Percentiles rank a stretch among this genome's conserved stretches.
phyloP scores from a whole-genome alignment of 2,797 vertebrate genomes.

The Gambusia yucatana region DNA sequence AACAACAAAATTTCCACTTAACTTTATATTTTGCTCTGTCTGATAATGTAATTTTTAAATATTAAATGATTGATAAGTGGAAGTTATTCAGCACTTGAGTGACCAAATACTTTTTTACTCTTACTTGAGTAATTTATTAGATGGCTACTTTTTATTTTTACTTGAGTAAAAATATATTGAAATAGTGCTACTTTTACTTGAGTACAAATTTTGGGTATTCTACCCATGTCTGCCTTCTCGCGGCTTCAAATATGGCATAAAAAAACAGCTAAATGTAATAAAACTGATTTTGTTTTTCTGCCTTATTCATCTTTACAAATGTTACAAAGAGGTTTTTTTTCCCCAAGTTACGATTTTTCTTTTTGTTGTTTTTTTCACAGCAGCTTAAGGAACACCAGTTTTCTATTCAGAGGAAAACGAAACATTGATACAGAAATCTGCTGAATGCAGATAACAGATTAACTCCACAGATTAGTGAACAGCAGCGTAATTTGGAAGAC shows the following conservation, averaged over 20 bases:
- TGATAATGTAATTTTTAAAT: too few relatives aligned
- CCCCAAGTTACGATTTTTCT: not conserved
- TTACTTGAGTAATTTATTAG: too few relatives aligned
- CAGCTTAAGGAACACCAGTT: not conserved
- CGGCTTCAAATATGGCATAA: not conserved
- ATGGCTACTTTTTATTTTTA: too few relatives aligned
- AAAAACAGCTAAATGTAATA: not conserved
- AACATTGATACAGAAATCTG: slow-evolving; percentile 2
- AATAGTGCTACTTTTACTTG: too few relatives aligned
- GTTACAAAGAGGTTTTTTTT: not conserved
- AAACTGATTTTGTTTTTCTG: not conserved
- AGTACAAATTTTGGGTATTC: too few relatives aligned
- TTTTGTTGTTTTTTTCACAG: not conserved
- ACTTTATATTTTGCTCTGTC: too few relatives aligned
- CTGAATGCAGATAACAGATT: slow-evolving; percentile 5
- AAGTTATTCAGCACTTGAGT: too few relatives aligned
- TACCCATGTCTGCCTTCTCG: not conserved
- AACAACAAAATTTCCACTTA: too few relatives aligned
- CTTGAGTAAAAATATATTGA: too few relatives aligned
- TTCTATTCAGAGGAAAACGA: not conserved
- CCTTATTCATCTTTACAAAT: not conserved
- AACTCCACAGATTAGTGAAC: slow-evolving; percentile 1
- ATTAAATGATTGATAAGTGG: too few relatives aligned
- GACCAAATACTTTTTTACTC: too few relatives aligned
- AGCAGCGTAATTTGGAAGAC: not conserved